phyloP scores from a whole-genome alignment of 1,140 invertebrate species.

The Hylaeus volcanicus region DNA sequence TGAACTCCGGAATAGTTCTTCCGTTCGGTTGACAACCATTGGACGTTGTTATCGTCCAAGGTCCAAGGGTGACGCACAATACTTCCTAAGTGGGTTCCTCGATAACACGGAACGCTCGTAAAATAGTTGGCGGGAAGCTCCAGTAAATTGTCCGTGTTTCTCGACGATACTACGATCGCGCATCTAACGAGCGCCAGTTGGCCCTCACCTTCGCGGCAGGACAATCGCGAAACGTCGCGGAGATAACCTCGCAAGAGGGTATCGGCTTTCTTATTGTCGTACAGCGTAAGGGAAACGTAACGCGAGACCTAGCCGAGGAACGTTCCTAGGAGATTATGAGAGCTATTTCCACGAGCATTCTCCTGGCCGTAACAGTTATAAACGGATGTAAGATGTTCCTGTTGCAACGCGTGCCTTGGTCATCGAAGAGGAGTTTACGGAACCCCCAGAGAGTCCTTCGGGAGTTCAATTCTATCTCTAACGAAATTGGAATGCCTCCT shows the following conservation, averaged over 20 bases:
- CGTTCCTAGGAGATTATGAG: conserved; percentile 41
- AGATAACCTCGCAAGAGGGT: conserved; percentile 47
- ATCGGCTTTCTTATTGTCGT: conserved; percentile 59
- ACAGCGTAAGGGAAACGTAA: conserved; percentile 45
- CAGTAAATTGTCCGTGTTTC: conserved; percentile 35
- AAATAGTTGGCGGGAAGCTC: conserved; percentile 17
- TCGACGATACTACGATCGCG: conserved; percentile 19
- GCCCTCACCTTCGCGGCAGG: conserved; percentile 1
- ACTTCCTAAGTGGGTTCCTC: conserved; percentile 24
- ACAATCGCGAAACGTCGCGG: conserved; percentile 21
- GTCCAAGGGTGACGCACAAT: conserved; percentile 6
- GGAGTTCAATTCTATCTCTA: too few relatives aligned
- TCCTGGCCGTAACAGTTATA: conserved; percentile 4
- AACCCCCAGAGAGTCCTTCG: background rate
- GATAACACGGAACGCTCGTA: conserved; percentile 51
- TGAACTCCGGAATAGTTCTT: background rate
- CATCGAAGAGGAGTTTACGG: conserved; percentile 14
- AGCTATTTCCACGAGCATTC: conserved; percentile 29
- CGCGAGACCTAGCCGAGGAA: conserved; percentile 46
- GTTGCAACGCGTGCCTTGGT: background rate
- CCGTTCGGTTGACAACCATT: background rate
- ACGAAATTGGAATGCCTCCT: background rate
- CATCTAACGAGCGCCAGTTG: conserved; percentile 48
- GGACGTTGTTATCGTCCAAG: background rate
- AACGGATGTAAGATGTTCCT: conserved; percentile 18